phyloP scores from a whole-genome alignment of 2,797 vertebrate genomes.

The Oophaga sylvatica region DNA sequence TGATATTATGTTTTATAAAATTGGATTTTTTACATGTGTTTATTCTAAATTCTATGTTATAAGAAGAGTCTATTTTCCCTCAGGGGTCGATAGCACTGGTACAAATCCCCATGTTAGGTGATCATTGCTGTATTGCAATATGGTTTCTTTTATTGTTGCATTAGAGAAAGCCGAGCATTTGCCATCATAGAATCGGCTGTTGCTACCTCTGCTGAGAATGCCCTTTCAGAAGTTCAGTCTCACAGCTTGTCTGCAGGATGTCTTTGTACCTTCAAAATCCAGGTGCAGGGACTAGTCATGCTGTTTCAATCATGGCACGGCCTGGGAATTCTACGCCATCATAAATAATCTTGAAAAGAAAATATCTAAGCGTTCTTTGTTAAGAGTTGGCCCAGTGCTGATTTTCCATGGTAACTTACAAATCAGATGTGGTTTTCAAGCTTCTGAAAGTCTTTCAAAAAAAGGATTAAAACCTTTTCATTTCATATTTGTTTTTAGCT shows the following conservation, averaged over 20 bases:
- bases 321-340: slow-evolving; percentile 42
- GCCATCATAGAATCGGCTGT: not conserved
- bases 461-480: slow-evolving; percentile 32
- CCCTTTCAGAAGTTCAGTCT: slow-evolving; percentile 52
- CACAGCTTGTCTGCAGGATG: slow-evolving; percentile 45
- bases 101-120: slow-evolving; percentile 34
- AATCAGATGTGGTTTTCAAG: slow-evolving; percentile 23
- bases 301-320: slow-evolving; percentile 39
- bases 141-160: slow-evolving; percentile 50
- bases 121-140: slow-evolving; percentile 50
- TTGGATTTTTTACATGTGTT: slow-evolving; percentile 18
- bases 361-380: slow-evolving; percentile 42
- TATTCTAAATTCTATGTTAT: slow-evolving; percentile 32
- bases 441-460: slow-evolving; percentile 19
- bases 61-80: slow-evolving; percentile 15
- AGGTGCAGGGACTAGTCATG: slow-evolving; percentile 46
- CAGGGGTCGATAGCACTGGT: slow-evolving; percentile 43
- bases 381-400: slow-evolving; percentile 24
- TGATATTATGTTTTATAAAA: not conserved
- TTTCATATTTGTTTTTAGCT: slow-evolving; percentile 44
- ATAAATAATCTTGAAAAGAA: slow-evolving; percentile 52
- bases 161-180: slow-evolving; percentile 30
- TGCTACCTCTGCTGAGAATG: slow-evolving; percentile 22
- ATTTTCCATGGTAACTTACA: slow-evolving; percentile 44
- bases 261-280: slow-evolving; percentile 56